Evolutionary conservation across 2,888 invertebrate species (phyloP).

Genomic region (Hirtodrosophila duncani): DNA sequence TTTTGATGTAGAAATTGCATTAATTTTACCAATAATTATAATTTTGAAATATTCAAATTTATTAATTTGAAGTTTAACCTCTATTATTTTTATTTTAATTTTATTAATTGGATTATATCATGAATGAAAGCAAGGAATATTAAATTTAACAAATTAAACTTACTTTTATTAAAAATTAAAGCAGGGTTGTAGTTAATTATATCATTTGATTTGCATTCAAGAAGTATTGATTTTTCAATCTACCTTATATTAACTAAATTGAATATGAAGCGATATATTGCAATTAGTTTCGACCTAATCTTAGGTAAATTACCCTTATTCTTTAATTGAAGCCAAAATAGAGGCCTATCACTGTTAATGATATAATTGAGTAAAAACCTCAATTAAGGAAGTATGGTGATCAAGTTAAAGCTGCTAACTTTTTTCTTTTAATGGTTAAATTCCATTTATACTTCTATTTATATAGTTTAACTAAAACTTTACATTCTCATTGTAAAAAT

Average conservation of each 20-base stretch:
- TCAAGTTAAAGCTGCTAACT: no score
- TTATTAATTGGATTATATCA: constrained; percentile 80
- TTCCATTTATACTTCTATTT: no score
- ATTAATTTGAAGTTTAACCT: constrained; percentile 59
- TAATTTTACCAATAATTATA: constrained; percentile 82
- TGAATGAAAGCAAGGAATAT: constrained; percentile 82
- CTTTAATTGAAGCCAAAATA: constrained; percentile 76
- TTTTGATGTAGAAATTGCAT: constrained; percentile 85
- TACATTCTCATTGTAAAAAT: no score
- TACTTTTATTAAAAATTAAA: constrained; percentile 1
- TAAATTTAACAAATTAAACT: constrained; percentile 80
- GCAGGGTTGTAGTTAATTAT: constrained; percentile 63
- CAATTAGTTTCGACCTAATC: constrained; percentile 80
- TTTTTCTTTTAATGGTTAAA: no score
- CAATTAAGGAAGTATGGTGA: no score
- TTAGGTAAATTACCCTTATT: constrained; percentile 79
- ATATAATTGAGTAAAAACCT: no score
- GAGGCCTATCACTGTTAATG: no score
- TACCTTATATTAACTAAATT: constrained; percentile 66
- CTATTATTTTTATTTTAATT: constrained; percentile 79
- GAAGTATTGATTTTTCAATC: constrained; percentile 77
- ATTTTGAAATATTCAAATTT: constrained; percentile 73
- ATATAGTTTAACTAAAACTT: no score
- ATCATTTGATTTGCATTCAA: constrained; percentile 70
- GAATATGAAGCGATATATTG: constrained; percentile 79